Conservation (phyloP, 2,797 vertebrate species). For the Enteromius thamalakanensis region DNA sequence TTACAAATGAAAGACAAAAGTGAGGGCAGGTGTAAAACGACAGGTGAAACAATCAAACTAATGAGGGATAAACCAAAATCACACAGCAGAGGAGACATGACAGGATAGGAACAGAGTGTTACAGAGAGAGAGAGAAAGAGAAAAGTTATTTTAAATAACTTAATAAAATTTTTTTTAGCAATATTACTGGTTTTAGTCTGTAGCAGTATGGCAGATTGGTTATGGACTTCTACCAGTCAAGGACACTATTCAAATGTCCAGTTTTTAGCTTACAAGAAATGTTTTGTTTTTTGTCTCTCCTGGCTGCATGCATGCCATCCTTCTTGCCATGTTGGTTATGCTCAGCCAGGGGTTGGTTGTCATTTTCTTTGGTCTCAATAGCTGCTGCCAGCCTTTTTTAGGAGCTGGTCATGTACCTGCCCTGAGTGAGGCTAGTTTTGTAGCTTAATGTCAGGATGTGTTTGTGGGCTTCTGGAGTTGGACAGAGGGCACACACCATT, state of each 20-base stretch:
- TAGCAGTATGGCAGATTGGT: not conserved
- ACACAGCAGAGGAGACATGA: too few species aligned
- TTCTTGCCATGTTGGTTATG: not conserved
- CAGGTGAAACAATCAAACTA: too few species aligned
- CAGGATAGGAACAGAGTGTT: too few species aligned
- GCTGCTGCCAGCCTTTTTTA: constrained; percentile 16
- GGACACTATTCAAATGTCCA: not conserved
- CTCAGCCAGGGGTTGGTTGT: not conserved
- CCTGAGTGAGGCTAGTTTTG: constrained; percentile 9
- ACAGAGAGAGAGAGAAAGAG: too few species aligned
- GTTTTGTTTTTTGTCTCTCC: not conserved
- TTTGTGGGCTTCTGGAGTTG: not conserved
- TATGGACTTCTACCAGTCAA: not conserved
- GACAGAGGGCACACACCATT: constrained; percentile 14
- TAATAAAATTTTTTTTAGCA: too few species aligned
- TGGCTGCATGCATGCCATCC: not conserved
- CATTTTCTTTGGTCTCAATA: not conserved
- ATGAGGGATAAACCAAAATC: too few species aligned
- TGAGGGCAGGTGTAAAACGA: too few species aligned
- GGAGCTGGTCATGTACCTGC: constrained; percentile 11
- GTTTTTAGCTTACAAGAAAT: not conserved
- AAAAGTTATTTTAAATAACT: too few species aligned
- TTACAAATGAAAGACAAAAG: too few species aligned
- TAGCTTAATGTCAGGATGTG: constrained; percentile 12
- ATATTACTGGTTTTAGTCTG: not conserved